Evolutionary conservation across 2,888 invertebrate genomes (phyloP), one percentile per base, ranked within the genome.

Genomic region (Oxyteleia sp.): DNA sequence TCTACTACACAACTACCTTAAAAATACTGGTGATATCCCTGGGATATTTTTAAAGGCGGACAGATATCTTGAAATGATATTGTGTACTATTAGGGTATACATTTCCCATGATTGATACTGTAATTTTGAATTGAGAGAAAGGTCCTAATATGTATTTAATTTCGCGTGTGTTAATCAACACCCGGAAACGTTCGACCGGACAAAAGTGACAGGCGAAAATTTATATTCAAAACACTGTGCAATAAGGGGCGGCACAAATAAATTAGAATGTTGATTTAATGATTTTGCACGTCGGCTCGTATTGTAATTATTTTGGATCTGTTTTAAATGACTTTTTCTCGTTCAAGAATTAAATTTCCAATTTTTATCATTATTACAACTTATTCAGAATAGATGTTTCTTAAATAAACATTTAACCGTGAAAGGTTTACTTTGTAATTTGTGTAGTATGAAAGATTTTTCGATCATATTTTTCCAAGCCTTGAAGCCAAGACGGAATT

Each of bases 361-460:
- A 15, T 11, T 43, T 43, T 43, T 4, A 23, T 11, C 18, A 49
- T 49, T 49, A 11, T 0, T 23, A 23, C 23, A 23, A 23, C 23
- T 49, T 4, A 20, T 49, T 18, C 3, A 20, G 23, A 23, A 18
- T 23, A 23, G n/a, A n/a, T 49, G 23, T n/a, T 49, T 23, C 23
- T 49, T 23, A 49, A 49, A 4, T 49, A 49, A 49, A 49, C 23
- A 18, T 49, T 20, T 10, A 11, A 10, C n/a, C 23, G 1, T 7
- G 5, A 20, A 32, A 20, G 7, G 7, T 20, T 63, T 13, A 63
- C 61, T 45, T 45, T 63, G 61, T 63, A 63, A 63, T 63, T 63
- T 45, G 5, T 47, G 61, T 29, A n/a, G 32, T 32, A 29, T 45
- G 32, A 63, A 63, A 49, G 49, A 49, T 49, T 49, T 49, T 49